Conservation (phyloP, 2,113 vertebrate genomes). For the Trogon surrucura region DNA sequence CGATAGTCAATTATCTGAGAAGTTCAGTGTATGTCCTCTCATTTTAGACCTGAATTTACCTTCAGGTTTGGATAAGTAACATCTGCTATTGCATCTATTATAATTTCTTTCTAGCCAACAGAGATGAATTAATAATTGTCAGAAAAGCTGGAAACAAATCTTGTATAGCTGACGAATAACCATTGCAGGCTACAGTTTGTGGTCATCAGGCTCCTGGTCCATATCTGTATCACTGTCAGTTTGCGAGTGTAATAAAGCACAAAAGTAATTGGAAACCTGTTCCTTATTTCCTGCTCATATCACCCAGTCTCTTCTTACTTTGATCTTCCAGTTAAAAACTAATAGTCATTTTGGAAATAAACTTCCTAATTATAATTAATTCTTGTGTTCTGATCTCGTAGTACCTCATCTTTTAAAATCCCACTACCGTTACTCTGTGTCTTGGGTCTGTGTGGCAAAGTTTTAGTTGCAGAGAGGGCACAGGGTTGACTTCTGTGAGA, state of each 20-base stretch:
- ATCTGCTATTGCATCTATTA: neutral
- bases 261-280: neutral
- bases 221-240: neutral
- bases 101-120: neutral
- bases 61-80: neutral
- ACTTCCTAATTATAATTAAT: neutral
- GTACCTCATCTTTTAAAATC: neutral
- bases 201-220: neutral
- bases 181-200: neutral
- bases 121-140: neutral
- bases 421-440: neutral
- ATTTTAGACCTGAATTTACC: neutral
- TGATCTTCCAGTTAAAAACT: neutral
- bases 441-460: rapidly evolving
- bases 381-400: neutral
- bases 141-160: neutral
- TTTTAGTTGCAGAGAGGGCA: rapidly evolving
- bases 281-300: neutral
- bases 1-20: neutral
- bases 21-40: neutral
- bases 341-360: neutral
- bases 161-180: neutral
- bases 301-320: neutral
- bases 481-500: neutral
- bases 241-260: neutral